Conservation (phyloP, 2,113 vertebrate species). For the Illadopsis cleaveri region DNA sequence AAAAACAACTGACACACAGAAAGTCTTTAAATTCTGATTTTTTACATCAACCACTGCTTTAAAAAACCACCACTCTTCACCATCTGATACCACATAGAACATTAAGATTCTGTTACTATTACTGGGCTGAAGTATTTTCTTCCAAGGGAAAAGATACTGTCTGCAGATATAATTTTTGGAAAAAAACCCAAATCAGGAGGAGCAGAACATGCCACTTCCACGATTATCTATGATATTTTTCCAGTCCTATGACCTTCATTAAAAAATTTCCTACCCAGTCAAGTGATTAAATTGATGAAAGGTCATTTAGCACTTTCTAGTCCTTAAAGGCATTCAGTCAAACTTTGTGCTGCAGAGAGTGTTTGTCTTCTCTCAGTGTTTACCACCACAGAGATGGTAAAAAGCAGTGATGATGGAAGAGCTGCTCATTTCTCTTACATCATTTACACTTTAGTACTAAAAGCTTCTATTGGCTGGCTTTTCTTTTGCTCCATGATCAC, state of each 20-base stretch:
- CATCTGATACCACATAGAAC: not conserved
- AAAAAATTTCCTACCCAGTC: slow-evolving; percentile 10
- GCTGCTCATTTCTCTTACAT: not conserved
- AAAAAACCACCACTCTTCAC: not conserved
- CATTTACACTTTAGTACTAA: not conserved
- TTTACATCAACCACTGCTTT: not conserved
- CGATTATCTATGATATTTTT: not conserved
- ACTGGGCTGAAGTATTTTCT: not conserved
- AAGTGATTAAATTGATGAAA: slow-evolving; percentile 57
- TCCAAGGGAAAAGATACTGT: not conserved
- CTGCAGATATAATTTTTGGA: not conserved
- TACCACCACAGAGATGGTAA: not conserved
- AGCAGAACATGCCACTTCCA: not conserved
- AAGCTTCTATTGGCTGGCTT: not conserved
- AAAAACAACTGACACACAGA: not conserved
- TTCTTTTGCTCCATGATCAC: not conserved
- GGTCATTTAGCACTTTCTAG: slow-evolving; percentile 28
- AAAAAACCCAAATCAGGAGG: not conserved
- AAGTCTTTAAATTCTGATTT: not conserved
- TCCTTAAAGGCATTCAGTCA: slow-evolving; percentile 26
- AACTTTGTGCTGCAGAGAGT: not conserved
- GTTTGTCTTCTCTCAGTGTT: not conserved
- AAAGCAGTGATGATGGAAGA: not conserved
- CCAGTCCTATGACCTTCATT: slow-evolving; percentile 46
- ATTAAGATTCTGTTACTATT: not conserved